These are phyloP conservation scores for Gymnoscelis rufifasciata DNA, from an alignment of 2,888 invertebrate species.

Conservation along the genomic window DNA sequence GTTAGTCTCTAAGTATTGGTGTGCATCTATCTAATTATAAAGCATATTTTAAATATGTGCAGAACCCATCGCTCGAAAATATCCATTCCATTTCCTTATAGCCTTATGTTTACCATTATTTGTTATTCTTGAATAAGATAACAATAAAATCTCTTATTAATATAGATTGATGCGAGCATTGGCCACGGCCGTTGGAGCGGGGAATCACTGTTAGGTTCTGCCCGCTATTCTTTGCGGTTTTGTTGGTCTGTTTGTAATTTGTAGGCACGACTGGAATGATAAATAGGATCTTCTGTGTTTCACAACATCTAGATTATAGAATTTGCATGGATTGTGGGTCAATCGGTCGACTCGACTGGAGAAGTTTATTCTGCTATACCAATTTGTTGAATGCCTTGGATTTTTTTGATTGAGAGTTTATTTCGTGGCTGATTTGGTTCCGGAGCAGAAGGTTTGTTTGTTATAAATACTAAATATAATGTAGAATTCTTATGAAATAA, in stretches of 20 bases:
- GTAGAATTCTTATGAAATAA: no score
- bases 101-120: constrained; percentile 18
- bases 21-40: no score
- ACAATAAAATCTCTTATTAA: constrained; percentile 16
- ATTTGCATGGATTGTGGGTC: no score
- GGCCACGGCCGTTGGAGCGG: constrained; percentile 13
- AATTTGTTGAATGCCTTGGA: no score
- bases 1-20: no score
- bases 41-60: background rate
- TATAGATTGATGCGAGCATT: constrained; percentile 19
- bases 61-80: background rate
- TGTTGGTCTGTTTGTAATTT: constrained; percentile 5
- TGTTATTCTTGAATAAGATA: constrained; percentile 22
- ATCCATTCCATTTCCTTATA: constrained; percentile 4
- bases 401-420: no score
- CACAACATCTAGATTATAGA: no score
- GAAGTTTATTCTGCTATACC: no score
- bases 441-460: no score
- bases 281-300: constrained; percentile 2
- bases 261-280: constrained; percentile 8
- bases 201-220: constrained; percentile 17
- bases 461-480: no score
- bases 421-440: no score
- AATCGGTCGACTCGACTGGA: no score
- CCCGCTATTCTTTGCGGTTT: constrained; percentile 18